Base-by-base conservation (phyloP, 2,888 invertebrate species). In the Ceraclea dissimilis region DNA sequence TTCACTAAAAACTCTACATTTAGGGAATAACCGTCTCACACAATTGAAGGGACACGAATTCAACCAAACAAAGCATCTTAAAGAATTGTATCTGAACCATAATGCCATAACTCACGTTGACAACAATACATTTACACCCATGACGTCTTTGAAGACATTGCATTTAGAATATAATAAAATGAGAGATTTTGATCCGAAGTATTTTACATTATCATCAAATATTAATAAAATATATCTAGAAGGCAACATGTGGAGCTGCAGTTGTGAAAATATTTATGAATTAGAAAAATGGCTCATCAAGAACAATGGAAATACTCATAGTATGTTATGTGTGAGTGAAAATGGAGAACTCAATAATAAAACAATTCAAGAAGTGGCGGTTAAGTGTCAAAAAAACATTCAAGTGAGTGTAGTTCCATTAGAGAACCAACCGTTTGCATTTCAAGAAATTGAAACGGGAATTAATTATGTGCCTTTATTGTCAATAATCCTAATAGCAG, bases 181-280 rank as follows among this genome's bases (percentile, higher is more conserved):
- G 64, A 78, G 84, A 52, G 82, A 86, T 68, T 83, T 88, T 66
- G 80, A 84, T 62, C 81, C 84, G 75, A 82, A 82, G 69, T 77
- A 83, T 68, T 73, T 85, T 63, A 79, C 81, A 34, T 78, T 84
- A 64, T 71, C 70, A 49, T 70, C 74, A 58, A 78, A 79, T 65
- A 74, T 80, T 63, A 82, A 88, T 66, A 81, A 77, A 66, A 79
- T 88, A 56, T 81, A 83, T 58, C 74, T 89, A 50, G 82, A 83
- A 67, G 85, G 86, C 64, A 90, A 90, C 74, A 74, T 83, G 62
- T 90, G 92, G 84, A 86, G 85, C 64, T 90, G 90, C 72, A 82
- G 85, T 64, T 90, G 90, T 70, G 76, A 79, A 54, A 85, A 85
- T 66, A 78, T 87, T 22, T 77, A 79, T 57, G 77, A 79, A 56